Conservation (phyloP, 2,888 invertebrate genomes). For the Eumerus sabulonum region DNA sequence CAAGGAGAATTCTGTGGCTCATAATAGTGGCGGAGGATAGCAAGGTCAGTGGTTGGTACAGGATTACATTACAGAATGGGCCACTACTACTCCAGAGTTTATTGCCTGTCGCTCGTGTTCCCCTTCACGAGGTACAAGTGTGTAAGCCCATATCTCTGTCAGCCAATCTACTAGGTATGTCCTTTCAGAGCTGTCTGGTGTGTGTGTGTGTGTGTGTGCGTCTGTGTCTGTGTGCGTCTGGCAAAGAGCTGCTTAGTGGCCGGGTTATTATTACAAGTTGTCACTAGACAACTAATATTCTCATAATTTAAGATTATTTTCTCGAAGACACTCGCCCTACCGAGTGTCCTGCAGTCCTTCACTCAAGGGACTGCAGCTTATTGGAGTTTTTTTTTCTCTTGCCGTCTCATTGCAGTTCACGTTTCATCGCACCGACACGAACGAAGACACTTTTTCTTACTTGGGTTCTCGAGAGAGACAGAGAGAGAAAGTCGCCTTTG, state of each 20-base stretch:
- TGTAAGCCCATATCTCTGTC: conserved; percentile 10
- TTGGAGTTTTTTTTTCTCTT: conserved; percentile 25
- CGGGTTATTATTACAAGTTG: conserved; percentile 71
- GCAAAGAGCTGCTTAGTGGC: conserved; percentile 33
- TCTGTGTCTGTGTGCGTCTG: background rate
- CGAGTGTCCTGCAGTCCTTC: conserved; percentile 51
- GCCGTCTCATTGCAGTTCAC: conserved; percentile 59
- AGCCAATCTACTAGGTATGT: conserved; percentile 50
- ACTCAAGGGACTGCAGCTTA: conserved; percentile 54
- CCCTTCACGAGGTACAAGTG: background rate
- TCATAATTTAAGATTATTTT: conserved; percentile 72
- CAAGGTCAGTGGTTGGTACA: conserved; percentile 49
- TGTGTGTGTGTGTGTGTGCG: background rate
- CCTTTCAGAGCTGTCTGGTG: conserved; percentile 19
- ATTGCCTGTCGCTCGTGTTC: conserved; percentile 19
- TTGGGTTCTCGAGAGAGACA: no score
- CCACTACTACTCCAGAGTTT: conserved; percentile 19
- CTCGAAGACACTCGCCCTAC: conserved; percentile 39
- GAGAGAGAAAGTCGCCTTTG: conserved; percentile 23
- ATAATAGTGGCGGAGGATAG: conserved; percentile 33
- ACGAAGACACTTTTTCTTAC: conserved; percentile 27
- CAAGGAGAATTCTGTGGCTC: conserved; percentile 31
- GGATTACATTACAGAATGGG: conserved; percentile 47
- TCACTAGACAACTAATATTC: conserved; percentile 71
- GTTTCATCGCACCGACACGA: conserved; percentile 60